phyloP scores from a whole-genome alignment of 2,113 vertebrate species.

The Actenoides lindsayi region DNA sequence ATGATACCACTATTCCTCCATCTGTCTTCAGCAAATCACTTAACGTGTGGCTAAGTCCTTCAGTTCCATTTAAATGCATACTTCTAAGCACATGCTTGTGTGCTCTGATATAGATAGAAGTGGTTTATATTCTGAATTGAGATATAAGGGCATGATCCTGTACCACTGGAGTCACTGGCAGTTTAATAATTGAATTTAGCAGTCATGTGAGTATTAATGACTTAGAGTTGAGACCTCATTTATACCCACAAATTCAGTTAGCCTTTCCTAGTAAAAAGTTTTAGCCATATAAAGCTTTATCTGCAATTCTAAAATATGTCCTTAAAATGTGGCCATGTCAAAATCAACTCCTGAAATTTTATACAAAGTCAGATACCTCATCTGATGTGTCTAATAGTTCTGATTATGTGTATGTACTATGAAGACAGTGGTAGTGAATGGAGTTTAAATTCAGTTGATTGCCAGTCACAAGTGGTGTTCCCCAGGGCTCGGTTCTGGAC shows the following conservation, averaged over 20 bases:
- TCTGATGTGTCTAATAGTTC: background rate
- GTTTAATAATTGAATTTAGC: background rate
- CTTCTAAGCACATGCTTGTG: background rate
- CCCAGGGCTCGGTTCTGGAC: too few relatives aligned
- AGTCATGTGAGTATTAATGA: background rate
- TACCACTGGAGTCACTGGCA: background rate
- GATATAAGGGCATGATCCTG: background rate
- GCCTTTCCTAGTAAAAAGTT: background rate
- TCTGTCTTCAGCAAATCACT: background rate
- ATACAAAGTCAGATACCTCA: background rate
- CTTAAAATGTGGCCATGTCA: background rate
- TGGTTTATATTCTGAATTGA: background rate
- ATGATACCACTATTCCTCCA: background rate
- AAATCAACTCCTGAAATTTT: background rate
- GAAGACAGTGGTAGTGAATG: background rate
- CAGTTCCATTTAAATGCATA: background rate
- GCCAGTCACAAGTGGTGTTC: too few relatives aligned
- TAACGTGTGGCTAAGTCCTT: background rate
- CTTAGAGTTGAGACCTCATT: background rate
- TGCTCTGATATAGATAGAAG: background rate
- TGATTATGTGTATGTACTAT: background rate
- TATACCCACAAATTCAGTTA: background rate
- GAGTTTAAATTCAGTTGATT: too few relatives aligned
- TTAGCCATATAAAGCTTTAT: background rate
- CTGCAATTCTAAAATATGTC: background rate